A percentile compares a stretch with the other conserved stretches of the same genome.
Evolutionary conservation across 2,888 invertebrate genomes (phyloP).

Genomic region (Phengaris alcon): DNA sequence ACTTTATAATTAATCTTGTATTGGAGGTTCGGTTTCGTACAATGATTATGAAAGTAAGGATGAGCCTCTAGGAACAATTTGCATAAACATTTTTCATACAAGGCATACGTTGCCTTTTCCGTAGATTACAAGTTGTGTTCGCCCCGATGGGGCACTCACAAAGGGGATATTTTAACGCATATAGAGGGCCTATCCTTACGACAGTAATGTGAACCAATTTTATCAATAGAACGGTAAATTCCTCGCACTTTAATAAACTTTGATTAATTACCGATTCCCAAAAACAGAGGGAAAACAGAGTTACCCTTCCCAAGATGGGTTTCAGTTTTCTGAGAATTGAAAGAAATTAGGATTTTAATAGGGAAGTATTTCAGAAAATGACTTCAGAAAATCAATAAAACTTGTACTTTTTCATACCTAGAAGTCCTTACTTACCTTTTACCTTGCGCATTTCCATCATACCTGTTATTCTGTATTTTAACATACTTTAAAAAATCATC

Average conservation of each 20-base stretch:
- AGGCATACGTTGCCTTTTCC: no score
- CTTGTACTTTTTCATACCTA: no score
- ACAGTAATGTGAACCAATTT: not conserved
- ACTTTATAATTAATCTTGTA: slow-evolving; percentile 27
- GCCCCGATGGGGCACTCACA: not conserved
- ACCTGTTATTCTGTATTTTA: no score
- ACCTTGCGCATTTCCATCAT: no score
- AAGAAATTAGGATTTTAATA: not conserved
- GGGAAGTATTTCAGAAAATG: no score
- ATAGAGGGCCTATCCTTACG: not conserved
- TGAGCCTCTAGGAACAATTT: no score
- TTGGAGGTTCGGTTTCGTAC: not conserved
- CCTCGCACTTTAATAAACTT: slow-evolving; percentile 43
- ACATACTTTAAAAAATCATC: no score
- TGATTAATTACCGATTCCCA: slow-evolving; percentile 40
- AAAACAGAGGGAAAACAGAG: not conserved
- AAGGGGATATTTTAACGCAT: no score
- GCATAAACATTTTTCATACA: no score
- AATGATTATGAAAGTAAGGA: not conserved
- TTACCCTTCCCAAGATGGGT: not conserved
- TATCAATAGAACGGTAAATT: slow-evolving; percentile 32
- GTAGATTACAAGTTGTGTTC: no score
- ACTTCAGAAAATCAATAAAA: no score
- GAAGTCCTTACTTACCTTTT: no score
- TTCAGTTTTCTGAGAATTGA: not conserved